Conservation (phyloP, 2,113 vertebrate species). For the Xiphias gladius region DNA sequence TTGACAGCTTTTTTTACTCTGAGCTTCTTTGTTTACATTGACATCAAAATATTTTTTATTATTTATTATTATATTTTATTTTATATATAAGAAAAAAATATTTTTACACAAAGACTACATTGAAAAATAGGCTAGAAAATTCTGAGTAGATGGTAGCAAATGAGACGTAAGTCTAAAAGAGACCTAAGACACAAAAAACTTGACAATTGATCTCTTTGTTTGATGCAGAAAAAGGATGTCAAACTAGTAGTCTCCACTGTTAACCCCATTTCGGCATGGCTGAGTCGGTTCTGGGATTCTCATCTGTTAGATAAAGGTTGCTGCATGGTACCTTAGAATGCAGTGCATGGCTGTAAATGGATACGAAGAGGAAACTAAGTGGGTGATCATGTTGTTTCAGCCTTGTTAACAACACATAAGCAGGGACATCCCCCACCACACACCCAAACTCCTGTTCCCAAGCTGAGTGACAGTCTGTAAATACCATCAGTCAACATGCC, state of each 20-base stretch:
- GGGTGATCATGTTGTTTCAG: conserved; percentile 83
- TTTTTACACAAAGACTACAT: not conserved
- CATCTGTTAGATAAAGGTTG: conserved; percentile 19
- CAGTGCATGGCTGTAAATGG: conserved; percentile 46
- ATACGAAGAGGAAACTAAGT: conserved; percentile 69
- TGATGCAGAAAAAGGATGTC: not conserved
- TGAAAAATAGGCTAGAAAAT: not conserved
- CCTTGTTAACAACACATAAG: conserved; percentile 71
- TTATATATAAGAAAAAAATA: not conserved
- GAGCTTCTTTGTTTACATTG: not conserved
- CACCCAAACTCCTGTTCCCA: conserved; percentile 13
- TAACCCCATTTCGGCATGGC: not conserved
- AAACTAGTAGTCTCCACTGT: not conserved
- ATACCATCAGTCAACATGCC: conserved; percentile 56
- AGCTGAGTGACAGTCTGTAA: conserved; percentile 62
- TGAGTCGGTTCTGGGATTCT: conserved; percentile 4
- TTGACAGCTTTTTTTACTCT: not conserved
- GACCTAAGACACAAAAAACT: not conserved
- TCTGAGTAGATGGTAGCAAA: not conserved
- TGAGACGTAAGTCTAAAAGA: not conserved
- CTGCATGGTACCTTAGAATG: conserved; percentile 8
- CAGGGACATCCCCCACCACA: conserved; percentile 28
- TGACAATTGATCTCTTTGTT: not conserved
- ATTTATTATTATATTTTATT: not conserved
- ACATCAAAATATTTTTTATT: not conserved